Base-by-base conservation (phyloP, 2,113 vertebrate genomes). In the Psittacus erithacus region DNA sequence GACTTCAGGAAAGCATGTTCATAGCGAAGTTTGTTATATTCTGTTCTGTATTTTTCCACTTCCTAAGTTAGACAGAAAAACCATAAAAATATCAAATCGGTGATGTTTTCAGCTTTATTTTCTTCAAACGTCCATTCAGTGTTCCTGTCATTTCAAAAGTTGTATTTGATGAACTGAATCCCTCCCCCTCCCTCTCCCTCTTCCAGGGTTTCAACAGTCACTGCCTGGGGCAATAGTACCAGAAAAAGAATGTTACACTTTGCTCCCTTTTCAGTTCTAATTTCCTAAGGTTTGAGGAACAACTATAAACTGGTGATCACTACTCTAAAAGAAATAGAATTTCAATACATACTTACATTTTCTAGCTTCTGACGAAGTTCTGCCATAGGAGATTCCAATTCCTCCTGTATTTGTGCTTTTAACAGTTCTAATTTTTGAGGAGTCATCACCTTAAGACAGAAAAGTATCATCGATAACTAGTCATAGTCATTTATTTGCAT, bases 11-110 rank as follows among this genome's bases (percentile, higher is more conserved):
- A 98, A 53, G 98, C 98, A 94, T 98, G 94, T 35, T 99, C 99
- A 17, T 99, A 99, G 16, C 99, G 98, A 90, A 99, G 97, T 93
- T 99, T 99, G 97, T 99, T 99, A 97, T 98, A 99, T 19, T 99
- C 98, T 15, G 97, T 97, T 96, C 99, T 98, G 96, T 99, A 99
- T 96, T 98, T 99, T 98, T 99, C 99, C 2, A 98, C 96, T 93
- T 99, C 99, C 99, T 99, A 92, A 79, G 76, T 97, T 86, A 95
- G 82, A 90, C 39, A 50, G 38, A 63, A 59, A 44, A 93, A 11
- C 59, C n/a, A 62, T 25, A 27, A 73, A 82, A 49, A 16, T 18
- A 46, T 13, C 29, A 31, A 5, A 43, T 53, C 2, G 4, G 10
- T 60, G 57, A 35, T 35, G 16, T 63, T 55, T 88, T 57, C 50